Conservation (phyloP, 2,888 invertebrate genomes). For the Drosophila limbata region DNA sequence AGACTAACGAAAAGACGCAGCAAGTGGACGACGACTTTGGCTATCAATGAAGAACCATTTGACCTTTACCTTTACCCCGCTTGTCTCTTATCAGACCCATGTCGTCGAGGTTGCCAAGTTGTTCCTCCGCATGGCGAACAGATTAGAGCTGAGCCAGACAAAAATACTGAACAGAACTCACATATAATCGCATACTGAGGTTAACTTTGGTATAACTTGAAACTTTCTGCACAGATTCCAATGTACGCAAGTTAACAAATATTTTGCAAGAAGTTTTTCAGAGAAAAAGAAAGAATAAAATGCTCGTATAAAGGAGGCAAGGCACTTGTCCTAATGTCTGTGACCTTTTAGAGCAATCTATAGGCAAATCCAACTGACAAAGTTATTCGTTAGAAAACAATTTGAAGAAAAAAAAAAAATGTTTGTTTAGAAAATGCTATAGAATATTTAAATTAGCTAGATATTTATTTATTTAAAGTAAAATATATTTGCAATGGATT, state of each 20-base stretch:
- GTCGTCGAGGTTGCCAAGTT: conserved; percentile 23
- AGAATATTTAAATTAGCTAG: background rate
- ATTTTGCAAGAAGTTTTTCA: conserved; percentile 45
- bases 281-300: conserved; percentile 14
- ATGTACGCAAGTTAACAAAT: conserved; percentile 61
- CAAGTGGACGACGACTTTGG: conserved; percentile 53
- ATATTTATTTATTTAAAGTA: background rate
- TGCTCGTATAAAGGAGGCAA: background rate
- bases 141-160: conserved; percentile 17
- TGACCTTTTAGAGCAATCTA: conserved; percentile 7
- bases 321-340: conserved; percentile 9
- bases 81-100: conserved; percentile 39
- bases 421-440: no score
- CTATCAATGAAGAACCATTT: conserved; percentile 60
- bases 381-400: conserved; percentile 8
- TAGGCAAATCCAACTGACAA: conserved; percentile 5
- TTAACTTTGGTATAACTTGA: conserved; percentile 58
- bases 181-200: conserved; percentile 43
- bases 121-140: conserved; percentile 1
- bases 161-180: conserved; percentile 27
- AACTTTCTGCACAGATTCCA: conserved; percentile 53
- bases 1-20: conserved; percentile 51
- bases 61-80: conserved; percentile 50
- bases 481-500: background rate
- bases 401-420: conserved; percentile 1